Evolutionary conservation across 2,113 vertebrate genomes (phyloP).

Genomic region (Cavia aperea): DNA sequence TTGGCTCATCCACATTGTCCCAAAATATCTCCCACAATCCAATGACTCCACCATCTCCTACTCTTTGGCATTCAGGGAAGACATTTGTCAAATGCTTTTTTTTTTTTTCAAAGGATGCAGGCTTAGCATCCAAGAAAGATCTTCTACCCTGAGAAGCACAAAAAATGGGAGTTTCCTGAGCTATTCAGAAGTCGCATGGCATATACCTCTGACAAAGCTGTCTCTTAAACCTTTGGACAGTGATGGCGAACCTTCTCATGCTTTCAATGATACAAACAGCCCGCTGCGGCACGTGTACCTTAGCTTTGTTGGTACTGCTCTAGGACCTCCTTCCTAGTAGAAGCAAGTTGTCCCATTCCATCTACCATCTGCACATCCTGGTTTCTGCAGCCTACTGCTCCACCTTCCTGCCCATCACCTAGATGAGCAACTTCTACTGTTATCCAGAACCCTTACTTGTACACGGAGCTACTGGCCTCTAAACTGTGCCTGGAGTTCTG

Average conservation of each 20-base stretch:
- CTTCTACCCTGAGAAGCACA: background rate
- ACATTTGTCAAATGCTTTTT: background rate
- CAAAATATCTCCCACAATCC: background rate
- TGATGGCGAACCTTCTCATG: background rate
- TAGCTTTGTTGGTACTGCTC: background rate
- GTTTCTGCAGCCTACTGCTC: no score
- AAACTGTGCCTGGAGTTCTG: background rate
- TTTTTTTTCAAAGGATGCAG: background rate
- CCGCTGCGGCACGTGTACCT: rapidly evolving
- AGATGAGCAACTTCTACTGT: background rate
- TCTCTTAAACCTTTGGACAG: no score
- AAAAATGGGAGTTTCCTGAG: background rate
- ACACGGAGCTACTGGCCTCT: background rate
- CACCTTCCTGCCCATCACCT: background rate
- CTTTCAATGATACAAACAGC: background rate
- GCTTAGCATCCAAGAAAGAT: background rate
- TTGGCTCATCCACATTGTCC: background rate
- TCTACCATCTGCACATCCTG: background rate
- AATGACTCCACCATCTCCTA: background rate
- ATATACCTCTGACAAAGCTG: background rate
- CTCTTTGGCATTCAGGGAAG: background rate
- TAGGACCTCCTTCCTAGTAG: background rate
- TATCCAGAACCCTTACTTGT: background rate
- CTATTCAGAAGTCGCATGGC: background rate
- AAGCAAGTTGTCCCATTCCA: background rate